Conservation (phyloP, 2,797 vertebrate species). For the Rhodeus uyekii region DNA sequence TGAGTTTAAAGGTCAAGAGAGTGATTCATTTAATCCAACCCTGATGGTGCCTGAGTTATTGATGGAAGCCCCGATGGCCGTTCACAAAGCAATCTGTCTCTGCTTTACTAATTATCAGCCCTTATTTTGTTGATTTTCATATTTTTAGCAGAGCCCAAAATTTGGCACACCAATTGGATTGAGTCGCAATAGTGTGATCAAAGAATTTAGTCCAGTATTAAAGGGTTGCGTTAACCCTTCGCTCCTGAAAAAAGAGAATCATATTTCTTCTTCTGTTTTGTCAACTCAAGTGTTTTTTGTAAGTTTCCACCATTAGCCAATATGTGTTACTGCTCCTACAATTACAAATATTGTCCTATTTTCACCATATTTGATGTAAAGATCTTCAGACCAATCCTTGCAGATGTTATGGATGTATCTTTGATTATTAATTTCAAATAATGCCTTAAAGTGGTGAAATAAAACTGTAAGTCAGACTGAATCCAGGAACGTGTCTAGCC, state of each 20-base stretch:
- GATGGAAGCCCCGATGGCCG: neutral
- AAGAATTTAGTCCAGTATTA: neutral
- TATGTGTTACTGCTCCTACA: neutral
- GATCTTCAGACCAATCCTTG: neutral
- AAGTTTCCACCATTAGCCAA: neutral
- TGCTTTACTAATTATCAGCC: neutral
- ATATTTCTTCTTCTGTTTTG: neutral
- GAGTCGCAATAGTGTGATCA: neutral
- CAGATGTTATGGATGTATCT: neutral
- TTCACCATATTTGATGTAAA: too few relatives aligned
- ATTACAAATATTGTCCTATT: neutral
- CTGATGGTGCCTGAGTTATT: conserved; percentile 25
- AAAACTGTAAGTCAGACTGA: neutral
- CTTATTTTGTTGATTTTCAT: neutral
- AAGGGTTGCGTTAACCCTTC: neutral
- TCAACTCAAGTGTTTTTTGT: neutral
- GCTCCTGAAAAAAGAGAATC: neutral
- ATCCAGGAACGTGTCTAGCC: neutral
- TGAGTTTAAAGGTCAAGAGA: conserved; percentile 17
- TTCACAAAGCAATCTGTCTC: conserved; percentile 17
- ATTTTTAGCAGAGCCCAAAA: neutral
- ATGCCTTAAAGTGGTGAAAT: neutral
- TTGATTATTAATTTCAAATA: neutral
- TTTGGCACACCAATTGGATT: neutral
- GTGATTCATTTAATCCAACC: conserved; percentile 27